These are phyloP conservation scores for Dichetophora obliterata DNA, from an alignment of 2,888 invertebrate species.

Conservation along the genomic window DNA sequence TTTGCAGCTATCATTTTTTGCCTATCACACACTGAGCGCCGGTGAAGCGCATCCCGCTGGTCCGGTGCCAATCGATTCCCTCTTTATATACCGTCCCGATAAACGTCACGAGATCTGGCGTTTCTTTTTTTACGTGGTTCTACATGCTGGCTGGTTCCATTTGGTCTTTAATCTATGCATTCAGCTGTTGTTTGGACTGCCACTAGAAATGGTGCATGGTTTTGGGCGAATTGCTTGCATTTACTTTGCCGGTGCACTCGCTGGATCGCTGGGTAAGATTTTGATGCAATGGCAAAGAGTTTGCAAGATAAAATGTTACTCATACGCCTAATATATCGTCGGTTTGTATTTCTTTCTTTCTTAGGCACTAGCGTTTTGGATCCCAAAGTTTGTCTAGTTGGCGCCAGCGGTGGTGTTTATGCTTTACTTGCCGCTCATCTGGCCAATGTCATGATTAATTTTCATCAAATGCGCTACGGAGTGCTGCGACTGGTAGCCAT, in stretches of 20 bases:
- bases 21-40: slow-evolving; percentile 87
- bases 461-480: slow-evolving; percentile 96
- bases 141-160: slow-evolving; percentile 97
- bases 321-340: slow-evolving; percentile 34
- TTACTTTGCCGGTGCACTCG: slow-evolving; percentile 93
- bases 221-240: slow-evolving; percentile 89
- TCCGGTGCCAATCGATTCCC: slow-evolving; percentile 92
- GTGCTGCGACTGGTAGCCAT: slow-evolving; percentile 90
- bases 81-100: slow-evolving; percentile 95
- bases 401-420: slow-evolving; percentile 98
- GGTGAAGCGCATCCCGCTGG: slow-evolving; percentile 87
- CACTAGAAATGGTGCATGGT: slow-evolving; percentile 97
- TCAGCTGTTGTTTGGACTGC: slow-evolving; percentile 92
- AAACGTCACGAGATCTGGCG: slow-evolving; percentile 92
- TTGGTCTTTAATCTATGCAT: slow-evolving; percentile 94
- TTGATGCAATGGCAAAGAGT: too few species aligned
- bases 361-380: slow-evolving; percentile 91
- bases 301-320: slow-evolving; percentile 22
- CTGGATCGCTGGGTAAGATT: slow-evolving; percentile 75
- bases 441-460: slow-evolving; percentile 95
- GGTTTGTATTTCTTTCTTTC: too few species aligned
- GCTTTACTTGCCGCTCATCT: slow-evolving; percentile 96
- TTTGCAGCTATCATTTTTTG: slow-evolving; percentile 90
- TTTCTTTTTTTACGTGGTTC: slow-evolving; percentile 93
- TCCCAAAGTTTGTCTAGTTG: slow-evolving; percentile 93